Evolutionary conservation across 1,140 invertebrate species (phyloP), one percentile per base, ranked within the genome.

Genomic region (Oryzaephilus surinamensis): DNA sequence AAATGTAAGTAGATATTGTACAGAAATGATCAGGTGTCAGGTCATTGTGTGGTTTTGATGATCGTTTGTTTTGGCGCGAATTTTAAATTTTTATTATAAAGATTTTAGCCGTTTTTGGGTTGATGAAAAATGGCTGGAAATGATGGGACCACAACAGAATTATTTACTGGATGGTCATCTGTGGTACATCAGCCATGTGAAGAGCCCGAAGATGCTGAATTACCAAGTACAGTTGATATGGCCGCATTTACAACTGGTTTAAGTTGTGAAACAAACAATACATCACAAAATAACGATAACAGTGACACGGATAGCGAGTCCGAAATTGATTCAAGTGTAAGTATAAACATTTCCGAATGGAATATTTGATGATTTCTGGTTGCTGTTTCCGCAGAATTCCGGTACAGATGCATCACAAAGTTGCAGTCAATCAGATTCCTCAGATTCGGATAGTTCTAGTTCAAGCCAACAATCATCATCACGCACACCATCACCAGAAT

Each of bases 201-300:
- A 54, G 73, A 74, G 60, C 70, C 71, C 4, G 74, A 76, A 52
- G 69, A 68, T 18, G 70, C 71, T 18, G 61, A 66, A 46, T 58
- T 77, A 43, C 73, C 73, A 14, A 76, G 73, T 12, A 77, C 74
- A 19, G 74, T 77, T 38, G 74, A 77, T 45, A 76, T 77, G 60
- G 68, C 74, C 52, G 74, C 73, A 17, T 60, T 60, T 36, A 58
- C 50, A 40, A 45, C 48, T 29, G 54, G 50, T 27, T 39, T 60
- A 24, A 54, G 42, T 48, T 58, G 54, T 10, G 62, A 60, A 46
- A 56, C 56, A 14, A 31, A 46, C 6, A 43, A 43, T 36, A 45
- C 43, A 21, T 37, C 40, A n/a, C 48, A 49, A 30, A 43, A 47
- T 38, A 40, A 49, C 20, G 50, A 50, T 32, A 50, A 41, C 45